Conservation (phyloP, 2,888 invertebrate genomes). For the Noctua janthe region DNA sequence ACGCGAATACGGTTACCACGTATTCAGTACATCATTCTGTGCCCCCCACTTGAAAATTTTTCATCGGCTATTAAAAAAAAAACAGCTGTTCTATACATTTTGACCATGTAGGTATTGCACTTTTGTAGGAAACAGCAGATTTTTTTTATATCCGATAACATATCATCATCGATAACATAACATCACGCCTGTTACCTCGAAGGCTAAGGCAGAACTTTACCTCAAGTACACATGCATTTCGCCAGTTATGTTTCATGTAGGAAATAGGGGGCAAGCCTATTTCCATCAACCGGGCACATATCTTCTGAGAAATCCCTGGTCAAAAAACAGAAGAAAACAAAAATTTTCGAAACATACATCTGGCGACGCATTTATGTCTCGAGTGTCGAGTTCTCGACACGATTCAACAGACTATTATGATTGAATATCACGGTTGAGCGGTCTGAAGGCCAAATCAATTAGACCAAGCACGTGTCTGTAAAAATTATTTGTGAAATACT, state of each 20-base stretch:
- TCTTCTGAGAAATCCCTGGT: not conserved
- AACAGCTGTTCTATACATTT: no score
- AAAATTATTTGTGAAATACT: not conserved
- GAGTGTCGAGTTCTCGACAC: not conserved
- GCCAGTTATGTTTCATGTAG: not conserved
- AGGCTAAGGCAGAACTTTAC: not conserved
- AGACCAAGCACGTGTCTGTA: not conserved
- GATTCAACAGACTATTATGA: not conserved
- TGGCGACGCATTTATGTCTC: not conserved
- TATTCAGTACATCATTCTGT: no score
- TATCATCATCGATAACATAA: not conserved
- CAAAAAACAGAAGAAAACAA: not conserved
- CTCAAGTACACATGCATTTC: not conserved
- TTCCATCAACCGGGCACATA: not conserved
- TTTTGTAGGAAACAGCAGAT: no score
- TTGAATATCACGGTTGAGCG: slow-evolving; percentile 1
- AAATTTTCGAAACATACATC: not conserved
- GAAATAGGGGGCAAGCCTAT: not conserved
- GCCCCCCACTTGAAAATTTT: no score
- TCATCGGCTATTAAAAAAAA: no score
- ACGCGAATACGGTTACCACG: no score
- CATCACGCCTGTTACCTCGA: not conserved
- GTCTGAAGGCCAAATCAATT: slow-evolving; percentile 20
- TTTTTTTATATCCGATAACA: no score
- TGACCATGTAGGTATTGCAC: no score